phyloP scores from a whole-genome alignment of 92 coral and sea anemone species.

The Isaurus tuberculatus region DNA sequence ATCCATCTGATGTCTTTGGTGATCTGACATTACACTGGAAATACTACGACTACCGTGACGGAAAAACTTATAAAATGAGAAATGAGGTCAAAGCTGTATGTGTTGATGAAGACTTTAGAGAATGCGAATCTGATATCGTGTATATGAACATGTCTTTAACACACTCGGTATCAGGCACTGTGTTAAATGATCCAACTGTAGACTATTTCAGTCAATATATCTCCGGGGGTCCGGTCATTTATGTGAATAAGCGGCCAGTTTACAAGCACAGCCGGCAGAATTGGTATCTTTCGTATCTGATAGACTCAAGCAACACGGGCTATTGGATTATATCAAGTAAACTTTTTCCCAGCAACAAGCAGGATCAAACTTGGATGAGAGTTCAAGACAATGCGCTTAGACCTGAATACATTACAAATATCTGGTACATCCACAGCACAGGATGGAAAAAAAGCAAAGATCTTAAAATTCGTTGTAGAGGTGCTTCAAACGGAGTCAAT shows the following conservation, averaged over 20 bases:
- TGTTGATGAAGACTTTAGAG: constrained; percentile 75
- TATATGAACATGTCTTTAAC: constrained; percentile 62
- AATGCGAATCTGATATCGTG: constrained; percentile 78
- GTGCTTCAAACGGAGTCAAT: constrained; percentile 56
- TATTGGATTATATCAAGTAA: constrained; percentile 67
- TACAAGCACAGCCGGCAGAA: constrained; percentile 56
- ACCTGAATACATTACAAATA: constrained; percentile 78
- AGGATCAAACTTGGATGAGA: constrained; percentile 32
- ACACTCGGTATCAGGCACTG: constrained; percentile 29
- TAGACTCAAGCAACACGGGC: background rate
- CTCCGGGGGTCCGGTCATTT: constrained; percentile 35
- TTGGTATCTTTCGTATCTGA: constrained; percentile 68
- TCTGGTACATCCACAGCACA: constrained; percentile 58
- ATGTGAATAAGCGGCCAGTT: constrained; percentile 70
- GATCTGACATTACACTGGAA: constrained; percentile 64
- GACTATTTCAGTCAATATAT: constrained; percentile 63
- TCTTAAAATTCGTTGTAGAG: constrained; percentile 67
- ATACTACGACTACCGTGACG: constrained; percentile 48
- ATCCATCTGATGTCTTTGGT: constrained; percentile 63
- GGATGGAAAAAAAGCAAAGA: constrained; percentile 56
- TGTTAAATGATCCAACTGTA: constrained; percentile 49
- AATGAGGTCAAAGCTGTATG: constrained; percentile 71
- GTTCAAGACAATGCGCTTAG: constrained; percentile 71
- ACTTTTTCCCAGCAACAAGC: background rate
- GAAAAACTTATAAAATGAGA: background rate